Evolutionary conservation across 1,140 invertebrate species (phyloP).

Genomic region (Elymnias hypermnestra): DNA sequence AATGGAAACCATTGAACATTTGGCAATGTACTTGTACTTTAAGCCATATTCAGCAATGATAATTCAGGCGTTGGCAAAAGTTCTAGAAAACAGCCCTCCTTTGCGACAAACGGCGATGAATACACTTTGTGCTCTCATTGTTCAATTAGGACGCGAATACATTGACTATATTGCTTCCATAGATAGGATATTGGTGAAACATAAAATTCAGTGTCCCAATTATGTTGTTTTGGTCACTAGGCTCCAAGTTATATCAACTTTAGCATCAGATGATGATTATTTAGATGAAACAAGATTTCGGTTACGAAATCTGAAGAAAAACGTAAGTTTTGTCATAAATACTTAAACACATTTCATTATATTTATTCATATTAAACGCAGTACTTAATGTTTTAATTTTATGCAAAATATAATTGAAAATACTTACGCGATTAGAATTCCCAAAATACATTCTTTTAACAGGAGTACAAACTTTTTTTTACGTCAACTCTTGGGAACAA

Average conservation of each 20-base stretch:
- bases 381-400: too few relatives aligned
- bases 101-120: conserved; percentile 91
- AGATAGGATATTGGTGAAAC: conserved; percentile 87
- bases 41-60: conserved; percentile 94
- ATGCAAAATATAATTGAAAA: too few relatives aligned
- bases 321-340: conserved; percentile 58
- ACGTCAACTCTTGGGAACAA: too few relatives aligned
- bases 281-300: conserved; percentile 70
- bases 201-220: conserved; percentile 87
- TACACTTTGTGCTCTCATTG: conserved; percentile 90
- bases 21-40: conserved; percentile 93
- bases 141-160: conserved; percentile 93
- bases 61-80: conserved; percentile 91
- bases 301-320: conserved; percentile 60
- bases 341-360: too few relatives aligned
- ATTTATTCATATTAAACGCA: too few relatives aligned
- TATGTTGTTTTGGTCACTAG: conserved; percentile 87
- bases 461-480: too few relatives aligned
- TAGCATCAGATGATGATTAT: conserved; percentile 83
- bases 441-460: too few relatives aligned
- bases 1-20: conserved; percentile 92
- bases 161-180: conserved; percentile 95
- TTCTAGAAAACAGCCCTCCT: conserved; percentile 87
- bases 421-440: too few relatives aligned
- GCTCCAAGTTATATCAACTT: conserved; percentile 83